Conservation (phyloP, 2,797 vertebrate species). For the Gobio occitaniae region DNA sequence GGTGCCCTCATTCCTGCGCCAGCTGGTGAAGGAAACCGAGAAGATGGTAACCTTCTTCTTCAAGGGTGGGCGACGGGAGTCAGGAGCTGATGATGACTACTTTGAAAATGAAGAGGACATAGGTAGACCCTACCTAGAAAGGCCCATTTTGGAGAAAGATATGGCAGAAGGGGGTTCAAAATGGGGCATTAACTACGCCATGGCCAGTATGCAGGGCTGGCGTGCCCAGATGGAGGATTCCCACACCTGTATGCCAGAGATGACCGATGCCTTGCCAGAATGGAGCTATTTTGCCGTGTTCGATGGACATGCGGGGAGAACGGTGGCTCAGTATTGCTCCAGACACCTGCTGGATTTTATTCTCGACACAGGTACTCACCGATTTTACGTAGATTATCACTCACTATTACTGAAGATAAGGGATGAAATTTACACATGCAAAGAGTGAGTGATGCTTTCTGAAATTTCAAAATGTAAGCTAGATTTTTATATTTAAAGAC, state of each 20-base stretch:
- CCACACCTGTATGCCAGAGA: conserved; percentile 76
- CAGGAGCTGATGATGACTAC: conserved; percentile 56
- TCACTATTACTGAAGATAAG: not conserved
- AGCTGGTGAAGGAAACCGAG: conserved; percentile 80
- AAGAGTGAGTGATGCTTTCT: not conserved
- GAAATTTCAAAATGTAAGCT: not conserved
- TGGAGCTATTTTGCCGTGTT: conserved; percentile 85
- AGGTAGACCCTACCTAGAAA: conserved; percentile 75
- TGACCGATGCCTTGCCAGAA: conserved; percentile 70
- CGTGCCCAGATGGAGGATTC: conserved; percentile 84
- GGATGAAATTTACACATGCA: not conserved
- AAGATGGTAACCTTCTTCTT: conserved; percentile 84
- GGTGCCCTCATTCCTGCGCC: conserved; percentile 80
- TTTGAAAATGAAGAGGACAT: conserved; percentile 65
- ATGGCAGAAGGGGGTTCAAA: conserved; percentile 72
- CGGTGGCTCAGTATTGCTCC: conserved; percentile 82
- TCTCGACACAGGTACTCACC: conserved; percentile 75
- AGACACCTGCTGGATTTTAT: conserved; percentile 79
- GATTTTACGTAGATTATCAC: not conserved
- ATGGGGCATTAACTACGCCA: conserved; percentile 72
- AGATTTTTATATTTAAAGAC: not conserved
- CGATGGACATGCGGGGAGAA: conserved; percentile 82
- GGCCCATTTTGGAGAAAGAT: conserved; percentile 76
- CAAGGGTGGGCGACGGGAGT: conserved; percentile 69
- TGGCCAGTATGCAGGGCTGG: conserved; percentile 85